These are phyloP conservation scores for Ceyx margarethae DNA, from an alignment of 2,113 vertebrate genomes.

Conservation along the genomic window DNA sequence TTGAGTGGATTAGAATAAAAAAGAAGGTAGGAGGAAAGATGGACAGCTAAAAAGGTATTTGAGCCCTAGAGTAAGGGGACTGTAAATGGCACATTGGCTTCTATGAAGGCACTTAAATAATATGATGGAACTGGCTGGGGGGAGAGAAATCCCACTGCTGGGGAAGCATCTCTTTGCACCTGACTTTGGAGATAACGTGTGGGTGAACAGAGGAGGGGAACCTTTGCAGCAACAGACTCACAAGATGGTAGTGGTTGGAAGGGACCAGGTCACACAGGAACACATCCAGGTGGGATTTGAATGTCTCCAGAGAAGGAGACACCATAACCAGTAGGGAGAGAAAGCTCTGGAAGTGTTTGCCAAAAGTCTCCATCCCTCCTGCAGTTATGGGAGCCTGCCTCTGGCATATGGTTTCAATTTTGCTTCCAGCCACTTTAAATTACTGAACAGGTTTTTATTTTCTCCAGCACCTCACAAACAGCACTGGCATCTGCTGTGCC, in stretches of 20 bases:
- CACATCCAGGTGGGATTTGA: too few species aligned
- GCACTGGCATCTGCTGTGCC: neutral
- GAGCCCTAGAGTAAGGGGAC: neutral
- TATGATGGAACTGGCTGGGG: neutral
- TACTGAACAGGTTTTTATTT: neutral
- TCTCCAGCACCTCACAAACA: rapidly evolving
- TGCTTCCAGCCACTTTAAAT: neutral
- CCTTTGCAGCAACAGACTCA: neutral
- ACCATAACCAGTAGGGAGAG: neutral
- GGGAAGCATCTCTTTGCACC: neutral
- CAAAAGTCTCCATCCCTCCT: neutral
- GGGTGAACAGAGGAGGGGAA: neutral
- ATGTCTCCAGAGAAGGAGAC: too few species aligned
- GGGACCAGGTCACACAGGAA: too few species aligned
- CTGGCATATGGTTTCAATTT: neutral
- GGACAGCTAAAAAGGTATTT: neutral
- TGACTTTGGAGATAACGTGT: neutral
- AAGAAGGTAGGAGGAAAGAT: neutral
- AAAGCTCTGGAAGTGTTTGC: neutral
- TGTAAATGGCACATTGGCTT: neutral
- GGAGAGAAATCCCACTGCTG: neutral
- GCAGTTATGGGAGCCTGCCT: neutral
- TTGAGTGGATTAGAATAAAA: neutral
- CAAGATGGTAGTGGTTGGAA: too few species aligned
- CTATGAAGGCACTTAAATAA: neutral